Conservation (phyloP, 1,140 invertebrate genomes). For the Procambarus virginalis region DNA sequence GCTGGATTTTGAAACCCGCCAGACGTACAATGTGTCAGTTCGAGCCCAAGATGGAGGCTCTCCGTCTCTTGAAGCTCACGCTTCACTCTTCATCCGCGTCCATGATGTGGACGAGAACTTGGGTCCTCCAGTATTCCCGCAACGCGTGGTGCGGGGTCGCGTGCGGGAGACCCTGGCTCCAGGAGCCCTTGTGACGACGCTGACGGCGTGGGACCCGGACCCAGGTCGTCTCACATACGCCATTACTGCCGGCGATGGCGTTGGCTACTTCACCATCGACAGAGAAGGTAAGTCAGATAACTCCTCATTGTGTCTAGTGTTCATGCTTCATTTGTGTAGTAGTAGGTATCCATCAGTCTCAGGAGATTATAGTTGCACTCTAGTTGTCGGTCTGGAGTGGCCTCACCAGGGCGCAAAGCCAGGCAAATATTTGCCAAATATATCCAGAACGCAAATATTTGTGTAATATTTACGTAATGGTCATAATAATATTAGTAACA, state of each 20-base stretch:
- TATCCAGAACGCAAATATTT: no score
- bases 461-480: no score
- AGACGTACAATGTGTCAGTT: conserved; percentile 90
- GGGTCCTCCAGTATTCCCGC: conserved; percentile 47
- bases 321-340: no score
- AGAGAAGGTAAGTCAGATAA: conserved; percentile 82
- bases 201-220: conserved; percentile 82
- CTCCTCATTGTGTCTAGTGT: no score
- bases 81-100: conserved; percentile 87
- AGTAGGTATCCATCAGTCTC: no score
- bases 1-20: conserved; percentile 90
- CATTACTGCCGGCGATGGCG: conserved; percentile 89
- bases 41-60: conserved; percentile 86
- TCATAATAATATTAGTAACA: no score
- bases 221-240: conserved; percentile 87
- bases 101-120: conserved; percentile 94
- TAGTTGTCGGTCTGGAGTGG: no score
- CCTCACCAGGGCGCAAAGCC: no score
- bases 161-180: conserved; percentile 83
- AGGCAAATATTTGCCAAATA: no score
- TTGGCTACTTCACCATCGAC: conserved; percentile 93
- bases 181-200: conserved; percentile 58
- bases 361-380: no score
- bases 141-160: conserved; percentile 70
- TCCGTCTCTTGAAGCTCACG: conserved; percentile 80